Evolutionary conservation across 2,113 vertebrate species (phyloP).

Genomic region (Thamnophis sirtalis): DNA sequence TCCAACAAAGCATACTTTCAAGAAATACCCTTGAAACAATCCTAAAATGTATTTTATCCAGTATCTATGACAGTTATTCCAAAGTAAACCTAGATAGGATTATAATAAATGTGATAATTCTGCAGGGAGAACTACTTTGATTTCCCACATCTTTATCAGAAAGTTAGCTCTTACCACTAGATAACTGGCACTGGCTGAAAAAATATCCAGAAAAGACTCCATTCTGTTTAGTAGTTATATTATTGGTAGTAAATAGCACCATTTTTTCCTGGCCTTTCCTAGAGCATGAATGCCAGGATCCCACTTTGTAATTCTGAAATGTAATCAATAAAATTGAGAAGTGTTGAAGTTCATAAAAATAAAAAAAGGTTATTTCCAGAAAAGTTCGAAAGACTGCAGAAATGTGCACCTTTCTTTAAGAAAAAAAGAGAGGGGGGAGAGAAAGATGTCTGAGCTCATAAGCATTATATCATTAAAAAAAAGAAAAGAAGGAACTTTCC

Average conservation of each 20-base stretch:
- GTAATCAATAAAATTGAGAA: not conserved
- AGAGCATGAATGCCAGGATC: not conserved
- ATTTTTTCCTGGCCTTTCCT: not conserved
- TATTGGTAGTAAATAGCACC: not conserved
- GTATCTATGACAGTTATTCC: not conserved
- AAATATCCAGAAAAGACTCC: not conserved
- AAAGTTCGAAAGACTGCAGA: not conserved
- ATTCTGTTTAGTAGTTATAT: not conserved
- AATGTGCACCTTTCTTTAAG: not conserved
- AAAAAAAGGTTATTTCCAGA: not conserved
- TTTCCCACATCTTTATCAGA: not conserved
- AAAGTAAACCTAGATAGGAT: not conserved
- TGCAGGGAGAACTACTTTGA: not conserved
- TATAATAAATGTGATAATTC: not conserved
- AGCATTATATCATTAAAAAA: not conserved
- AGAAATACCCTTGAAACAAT: not conserved
- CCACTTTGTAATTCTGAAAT: not conserved
- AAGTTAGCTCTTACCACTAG: not conserved
- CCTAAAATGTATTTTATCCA: not conserved
- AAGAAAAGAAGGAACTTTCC: not conserved
- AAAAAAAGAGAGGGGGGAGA: not conserved
- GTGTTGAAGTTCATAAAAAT: not conserved
- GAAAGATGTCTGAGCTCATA: too few species aligned
- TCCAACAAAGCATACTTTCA: not conserved
- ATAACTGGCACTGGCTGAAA: not conserved